Base-by-base conservation (phyloP, 1,140 invertebrate species). In the Cherax destructor region DNA sequence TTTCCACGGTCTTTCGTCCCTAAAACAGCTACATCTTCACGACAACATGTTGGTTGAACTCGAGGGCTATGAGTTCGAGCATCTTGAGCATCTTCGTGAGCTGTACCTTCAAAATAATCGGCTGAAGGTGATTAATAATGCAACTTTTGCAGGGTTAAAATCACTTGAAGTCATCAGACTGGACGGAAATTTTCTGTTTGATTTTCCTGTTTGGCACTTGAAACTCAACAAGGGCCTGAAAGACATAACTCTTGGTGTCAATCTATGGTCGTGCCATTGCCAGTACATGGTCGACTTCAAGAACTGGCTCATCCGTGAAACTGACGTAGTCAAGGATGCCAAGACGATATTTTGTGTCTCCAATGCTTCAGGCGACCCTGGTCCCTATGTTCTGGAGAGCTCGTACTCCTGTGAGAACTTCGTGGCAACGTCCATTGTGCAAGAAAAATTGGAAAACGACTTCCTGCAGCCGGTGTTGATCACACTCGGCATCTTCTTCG, bases 231-330 rank as follows among this genome's bases (percentile, higher is more conserved):
- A 95, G 11, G 95, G 96, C 69, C 94, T 99, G 86, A 96, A 95
- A 69, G 96, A 97, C 91, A 94, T 98, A 18, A 96, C 96, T 1
- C 95, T 99, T 11, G 97, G 96, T 0, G 96, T 96, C 84, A 99
- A 99, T 94, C 96, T 96, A 4, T 98, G 98, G 98, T 97, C 97
- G 52, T 99, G 98, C 94, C 96, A 97, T 80, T 99, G 98, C 95
- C 97, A 97, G 94, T 98, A 98, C 94, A 95, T 98, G 77, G 97
- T 98, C 94, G 97, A 97, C 87, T 95, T 98, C 86, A 97, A 97
- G 72, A 95, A 96, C 56, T 99, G 98, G 96, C 96, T 98, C 61
- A 96, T 96, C 10, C 97, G 95, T 74, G 95, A 96, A 93, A 95
- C 95, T 6, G 95, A 95, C 24, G 93, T 93, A 50, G 92, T 94